Percentiles rank a stretch among this genome's conserved stretches.
Conservation (phyloP, 2,797 vertebrate species). For the Falco rusticolus region DNA sequence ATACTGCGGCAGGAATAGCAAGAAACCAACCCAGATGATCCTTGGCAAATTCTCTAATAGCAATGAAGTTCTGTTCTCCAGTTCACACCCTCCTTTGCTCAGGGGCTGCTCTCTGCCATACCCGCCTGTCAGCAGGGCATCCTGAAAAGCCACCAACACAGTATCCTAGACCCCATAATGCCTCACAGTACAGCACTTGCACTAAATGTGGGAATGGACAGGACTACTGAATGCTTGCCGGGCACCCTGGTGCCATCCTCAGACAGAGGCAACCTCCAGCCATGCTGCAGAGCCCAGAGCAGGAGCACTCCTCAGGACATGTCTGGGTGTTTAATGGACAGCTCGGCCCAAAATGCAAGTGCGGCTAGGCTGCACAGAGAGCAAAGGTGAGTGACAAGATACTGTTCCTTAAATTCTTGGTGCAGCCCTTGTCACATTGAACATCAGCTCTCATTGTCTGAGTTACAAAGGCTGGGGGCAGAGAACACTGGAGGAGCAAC, state of each 20-base stretch:
- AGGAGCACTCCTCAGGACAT: neutral
- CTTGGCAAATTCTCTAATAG: neutral
- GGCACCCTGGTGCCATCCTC: neutral
- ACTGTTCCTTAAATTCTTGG: neutral
- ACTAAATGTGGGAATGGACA: neutral
- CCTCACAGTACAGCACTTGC: neutral
- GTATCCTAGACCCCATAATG: neutral
- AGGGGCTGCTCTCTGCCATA: neutral
- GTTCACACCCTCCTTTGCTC: neutral
- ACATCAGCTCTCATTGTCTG: neutral
- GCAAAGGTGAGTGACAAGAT: neutral
- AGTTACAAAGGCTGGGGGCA: neutral
- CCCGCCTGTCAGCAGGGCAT: neutral
- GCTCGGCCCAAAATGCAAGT: neutral
- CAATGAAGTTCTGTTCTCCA: neutral
- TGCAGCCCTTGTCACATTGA: neutral
- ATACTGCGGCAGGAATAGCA: neutral
- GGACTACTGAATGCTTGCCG: neutral
- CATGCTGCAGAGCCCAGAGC: neutral
- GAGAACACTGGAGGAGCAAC: neutral
- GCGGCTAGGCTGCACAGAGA: neutral
- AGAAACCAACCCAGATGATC: neutral
- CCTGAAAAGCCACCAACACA: neutral
- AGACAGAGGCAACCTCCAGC: neutral
- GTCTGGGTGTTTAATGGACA: neutral